Evolutionary conservation across 2,113 vertebrate species (phyloP).

Genomic region (Dipodomys ordii): DNA sequence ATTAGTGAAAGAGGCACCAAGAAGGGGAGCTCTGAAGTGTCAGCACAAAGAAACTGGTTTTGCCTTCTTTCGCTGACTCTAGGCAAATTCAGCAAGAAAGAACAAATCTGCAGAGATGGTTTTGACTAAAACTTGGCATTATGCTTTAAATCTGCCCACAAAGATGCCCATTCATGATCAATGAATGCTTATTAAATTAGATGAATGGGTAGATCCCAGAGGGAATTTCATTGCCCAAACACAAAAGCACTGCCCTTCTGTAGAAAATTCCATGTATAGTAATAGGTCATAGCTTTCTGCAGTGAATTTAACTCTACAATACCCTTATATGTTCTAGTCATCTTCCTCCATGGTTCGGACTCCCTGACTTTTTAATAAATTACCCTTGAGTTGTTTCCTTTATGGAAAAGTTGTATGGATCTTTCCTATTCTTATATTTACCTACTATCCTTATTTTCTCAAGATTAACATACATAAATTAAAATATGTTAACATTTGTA

Average conservation of each 20-base stretch:
- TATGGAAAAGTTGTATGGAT: neutral
- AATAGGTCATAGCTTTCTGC: slow-evolving; percentile 43
- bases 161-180: slow-evolving; percentile 80
- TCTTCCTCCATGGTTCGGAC: neutral
- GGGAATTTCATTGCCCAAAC: slow-evolving; percentile 76
- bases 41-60: slow-evolving; percentile 77
- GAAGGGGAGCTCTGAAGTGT: slow-evolving; percentile 36
- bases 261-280: slow-evolving; percentile 56
- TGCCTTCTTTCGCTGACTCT: slow-evolving; percentile 72
- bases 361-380: neutral
- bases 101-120: slow-evolving; percentile 74
- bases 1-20: slow-evolving; percentile 41
- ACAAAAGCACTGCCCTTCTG: slow-evolving; percentile 68
- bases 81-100: slow-evolving; percentile 66
- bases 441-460: slow-evolving; percentile 15
- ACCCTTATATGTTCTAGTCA: neutral
- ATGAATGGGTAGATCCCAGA: slow-evolving; percentile 71
- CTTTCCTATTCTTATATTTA: neutral
- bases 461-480: neutral
- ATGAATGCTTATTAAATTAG: slow-evolving; percentile 80
- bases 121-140: slow-evolving; percentile 82
- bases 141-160: slow-evolving; percentile 71
- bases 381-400: slow-evolving; percentile 10
- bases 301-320: slow-evolving; percentile 68
- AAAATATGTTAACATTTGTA: neutral